These are phyloP conservation scores for Lepus oiostolus DNA, from an alignment of 2,797 vertebrate species.

Conservation along the genomic window DNA sequence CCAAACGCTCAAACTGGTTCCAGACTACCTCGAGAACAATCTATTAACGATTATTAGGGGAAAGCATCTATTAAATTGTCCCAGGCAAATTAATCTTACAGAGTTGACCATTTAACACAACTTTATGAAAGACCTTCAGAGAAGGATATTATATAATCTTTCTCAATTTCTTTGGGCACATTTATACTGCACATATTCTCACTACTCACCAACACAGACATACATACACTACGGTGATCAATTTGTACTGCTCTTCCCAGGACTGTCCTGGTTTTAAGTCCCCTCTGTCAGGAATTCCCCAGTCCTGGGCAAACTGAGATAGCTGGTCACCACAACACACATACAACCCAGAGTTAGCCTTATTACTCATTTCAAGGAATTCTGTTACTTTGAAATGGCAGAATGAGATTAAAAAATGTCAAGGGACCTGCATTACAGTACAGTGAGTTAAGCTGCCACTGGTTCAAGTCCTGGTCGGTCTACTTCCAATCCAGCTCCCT, in stretches of 20 bases:
- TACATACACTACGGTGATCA: background rate
- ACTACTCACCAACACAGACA: background rate
- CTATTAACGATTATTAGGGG: background rate
- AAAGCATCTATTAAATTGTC: background rate
- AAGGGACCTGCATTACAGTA: too few species aligned
- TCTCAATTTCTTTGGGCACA: background rate
- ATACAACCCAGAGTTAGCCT: background rate
- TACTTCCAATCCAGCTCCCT: too few species aligned
- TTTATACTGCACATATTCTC: background rate
- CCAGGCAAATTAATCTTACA: background rate
- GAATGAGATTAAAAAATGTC: background rate
- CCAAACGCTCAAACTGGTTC: background rate
- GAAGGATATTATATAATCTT: background rate
- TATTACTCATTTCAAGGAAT: constrained; percentile 8
- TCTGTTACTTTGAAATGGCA: background rate
- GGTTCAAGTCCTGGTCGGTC: too few species aligned
- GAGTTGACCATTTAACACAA: background rate
- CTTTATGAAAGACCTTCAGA: constrained; percentile 16
- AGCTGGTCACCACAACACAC: background rate
- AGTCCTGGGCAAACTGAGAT: background rate
- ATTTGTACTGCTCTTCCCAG: background rate
- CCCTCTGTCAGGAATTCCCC: background rate
- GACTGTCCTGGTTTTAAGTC: background rate
- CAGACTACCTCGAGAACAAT: background rate
- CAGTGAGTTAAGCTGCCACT: too few species aligned